A percentile compares a stretch with the other conserved stretches of the same genome.
Evolutionary conservation across 2,797 vertebrate species (phyloP).

Genomic region (Channallabes apus): DNA sequence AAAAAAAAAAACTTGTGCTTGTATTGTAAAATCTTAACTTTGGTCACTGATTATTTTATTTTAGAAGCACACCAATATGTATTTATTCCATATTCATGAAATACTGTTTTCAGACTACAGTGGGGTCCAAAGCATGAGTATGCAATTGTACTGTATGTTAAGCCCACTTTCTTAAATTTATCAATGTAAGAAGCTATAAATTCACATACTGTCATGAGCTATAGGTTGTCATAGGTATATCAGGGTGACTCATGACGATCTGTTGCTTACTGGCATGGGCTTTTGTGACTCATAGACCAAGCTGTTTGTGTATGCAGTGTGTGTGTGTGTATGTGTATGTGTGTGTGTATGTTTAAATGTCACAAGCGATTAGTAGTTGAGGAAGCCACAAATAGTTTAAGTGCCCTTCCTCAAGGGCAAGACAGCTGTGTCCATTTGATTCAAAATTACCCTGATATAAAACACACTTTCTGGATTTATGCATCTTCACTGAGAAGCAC

Average conservation of each 20-base stretch:
- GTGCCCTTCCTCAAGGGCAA: constrained; percentile 6
- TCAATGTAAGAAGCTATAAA: no score
- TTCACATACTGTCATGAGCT: no score
- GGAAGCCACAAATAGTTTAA: constrained; percentile 4
- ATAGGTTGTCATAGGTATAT: no score
- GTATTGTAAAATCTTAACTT: background rate
- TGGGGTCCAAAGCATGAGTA: background rate
- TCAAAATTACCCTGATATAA: background rate
- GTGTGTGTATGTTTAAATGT: background rate
- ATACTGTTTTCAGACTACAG: no score
- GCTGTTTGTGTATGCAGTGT: background rate
- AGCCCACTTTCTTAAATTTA: no score
- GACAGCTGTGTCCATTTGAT: constrained; percentile 17
- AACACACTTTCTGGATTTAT: background rate
- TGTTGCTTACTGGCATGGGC: no score
- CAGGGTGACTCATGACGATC: no score
- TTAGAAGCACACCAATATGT: background rate
- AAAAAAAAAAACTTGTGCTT: background rate
- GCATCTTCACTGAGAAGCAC: background rate
- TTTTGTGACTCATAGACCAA: no score
- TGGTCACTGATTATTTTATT: background rate
- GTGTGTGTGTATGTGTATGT: background rate
- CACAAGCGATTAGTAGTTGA: background rate
- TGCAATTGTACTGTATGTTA: background rate
- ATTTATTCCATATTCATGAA: background rate